These are phyloP conservation scores for Drosophila truncata DNA, from an alignment of 1,140 invertebrate genomes.

Conservation along the genomic window DNA sequence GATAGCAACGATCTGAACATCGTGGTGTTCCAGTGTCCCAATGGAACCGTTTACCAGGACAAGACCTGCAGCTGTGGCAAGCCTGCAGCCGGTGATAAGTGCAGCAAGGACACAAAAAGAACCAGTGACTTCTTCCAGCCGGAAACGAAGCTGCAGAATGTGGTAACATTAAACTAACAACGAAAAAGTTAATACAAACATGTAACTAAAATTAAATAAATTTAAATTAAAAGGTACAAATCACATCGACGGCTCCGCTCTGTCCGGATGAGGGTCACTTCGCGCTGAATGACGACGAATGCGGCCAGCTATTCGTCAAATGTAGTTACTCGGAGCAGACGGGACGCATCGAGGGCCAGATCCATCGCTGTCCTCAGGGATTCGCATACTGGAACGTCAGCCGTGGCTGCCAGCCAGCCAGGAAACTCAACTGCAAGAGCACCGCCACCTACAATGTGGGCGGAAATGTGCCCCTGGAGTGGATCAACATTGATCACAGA, in stretches of 20 bases:
- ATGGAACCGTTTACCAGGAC: constrained; percentile 91
- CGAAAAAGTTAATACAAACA: not conserved
- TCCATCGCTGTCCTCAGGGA: constrained; percentile 91
- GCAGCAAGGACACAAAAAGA: constrained; percentile 78
- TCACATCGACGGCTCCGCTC: constrained; percentile 82
- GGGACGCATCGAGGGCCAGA: constrained; percentile 88
- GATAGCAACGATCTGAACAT: constrained; percentile 90
- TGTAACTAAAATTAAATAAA: not conserved
- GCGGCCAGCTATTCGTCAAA: constrained; percentile 91
- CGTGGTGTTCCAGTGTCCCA: constrained; percentile 90
- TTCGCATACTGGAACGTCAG: constrained; percentile 92
- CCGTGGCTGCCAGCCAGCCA: constrained; percentile 89
- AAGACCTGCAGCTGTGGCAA: constrained; percentile 89
- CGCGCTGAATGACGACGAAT: constrained; percentile 88
- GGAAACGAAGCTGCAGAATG: constrained; percentile 87
- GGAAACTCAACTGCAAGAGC: constrained; percentile 67
- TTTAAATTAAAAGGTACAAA: constrained; percentile 60
- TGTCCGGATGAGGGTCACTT: constrained; percentile 90
- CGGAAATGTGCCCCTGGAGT: constrained; percentile 76
- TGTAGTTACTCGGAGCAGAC: constrained; percentile 87
- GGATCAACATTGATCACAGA: constrained; percentile 81
- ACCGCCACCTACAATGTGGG: constrained; percentile 62
- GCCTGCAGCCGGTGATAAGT: constrained; percentile 58
- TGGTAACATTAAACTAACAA: constrained; percentile 51
- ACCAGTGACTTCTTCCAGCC: constrained; percentile 84